Evolutionary conservation across 2,113 vertebrate species (phyloP), one percentile per base, ranked within the genome.

Genomic region (Mus spicilegus): DNA sequence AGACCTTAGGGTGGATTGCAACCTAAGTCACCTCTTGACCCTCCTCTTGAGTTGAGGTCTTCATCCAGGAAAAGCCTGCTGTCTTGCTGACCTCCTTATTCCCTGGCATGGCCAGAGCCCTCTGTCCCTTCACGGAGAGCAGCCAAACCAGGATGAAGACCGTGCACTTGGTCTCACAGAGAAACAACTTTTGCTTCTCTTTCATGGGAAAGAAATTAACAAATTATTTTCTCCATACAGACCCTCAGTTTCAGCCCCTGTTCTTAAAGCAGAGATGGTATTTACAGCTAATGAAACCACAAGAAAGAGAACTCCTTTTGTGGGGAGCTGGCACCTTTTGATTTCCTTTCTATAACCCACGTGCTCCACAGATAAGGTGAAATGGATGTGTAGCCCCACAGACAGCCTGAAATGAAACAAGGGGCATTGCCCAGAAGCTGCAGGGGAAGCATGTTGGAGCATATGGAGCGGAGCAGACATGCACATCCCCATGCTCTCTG

Each of bases 141-240:
- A 73, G 17, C 13, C 46, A 19, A 24, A 6, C 19, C 12, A 13
- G 1, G 7, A 84, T 56, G 17, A 92, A 2, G 58, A 76, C 16
- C 2, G 3, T 5, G 12, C 73, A 39, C 26, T 82, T 51, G 39
- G 9, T 46, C 5, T 16, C 39, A n/a, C 36, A 12, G 17, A 90
- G 58, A 91, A 87, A 17, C 76, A 67, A 82, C 14, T 65, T 5
- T 10, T 76, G 49, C 49, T 96, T 93, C 46, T 93, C 56, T 77
- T 82, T 70, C 33, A 49, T 67, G 93, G 73, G 61, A 90, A 94
- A 92, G 5, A 65, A 84, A 13, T 92, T 58, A 84, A 78, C 69
- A 76, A 58, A 49, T 65, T 42, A 61, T 54, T 94, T 87, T 17
- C 16, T 7, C 9, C 26, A 39, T 70, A 67, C 3, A 3, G 42